Percentiles rank a stretch among this genome's conserved stretches.
phyloP scores from a whole-genome alignment of 2,888 invertebrate species.

The Petrolisthes cinctipes region DNA sequence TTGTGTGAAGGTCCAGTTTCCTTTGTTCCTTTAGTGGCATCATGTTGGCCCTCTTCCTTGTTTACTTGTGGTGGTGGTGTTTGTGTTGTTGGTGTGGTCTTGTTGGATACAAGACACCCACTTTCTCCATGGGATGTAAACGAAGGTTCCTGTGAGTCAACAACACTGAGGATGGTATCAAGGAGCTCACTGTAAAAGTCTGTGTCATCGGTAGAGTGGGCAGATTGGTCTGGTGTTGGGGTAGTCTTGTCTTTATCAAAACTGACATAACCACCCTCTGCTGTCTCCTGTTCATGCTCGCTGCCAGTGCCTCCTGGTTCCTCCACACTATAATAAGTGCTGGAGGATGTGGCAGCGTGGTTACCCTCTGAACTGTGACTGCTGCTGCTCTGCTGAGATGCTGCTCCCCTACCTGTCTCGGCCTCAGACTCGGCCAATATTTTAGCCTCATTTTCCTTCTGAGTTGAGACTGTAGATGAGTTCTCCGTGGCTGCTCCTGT shows the following conservation, averaged over 20 bases:
- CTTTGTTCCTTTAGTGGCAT: neutral
- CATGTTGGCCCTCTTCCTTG: neutral
- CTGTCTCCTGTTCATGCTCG: neutral
- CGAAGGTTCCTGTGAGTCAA: slow-evolving; percentile 44
- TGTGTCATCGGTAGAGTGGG: slow-evolving; percentile 24
- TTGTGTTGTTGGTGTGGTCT: neutral
- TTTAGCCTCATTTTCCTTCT: neutral
- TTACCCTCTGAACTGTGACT: slow-evolving; percentile 7
- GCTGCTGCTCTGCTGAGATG: neutral
- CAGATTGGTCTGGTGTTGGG: slow-evolving; percentile 34
- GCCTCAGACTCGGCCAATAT: neutral
- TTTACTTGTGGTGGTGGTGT: neutral
- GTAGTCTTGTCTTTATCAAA: slow-evolving; percentile 37
- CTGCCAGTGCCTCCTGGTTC: neutral
- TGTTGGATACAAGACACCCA: neutral
- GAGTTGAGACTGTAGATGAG: neutral
- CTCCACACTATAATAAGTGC: slow-evolving; percentile 5
- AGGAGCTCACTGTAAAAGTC: slow-evolving; percentile 55
- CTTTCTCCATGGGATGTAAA: slow-evolving; percentile 1
- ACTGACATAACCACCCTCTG: slow-evolving; percentile 16
- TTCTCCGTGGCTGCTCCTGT: neutral
- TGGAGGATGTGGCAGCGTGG: neutral
- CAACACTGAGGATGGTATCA: slow-evolving; percentile 56
- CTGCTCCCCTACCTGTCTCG: neutral
- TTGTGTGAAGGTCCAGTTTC: neutral